Conservation (phyloP, 2,113 vertebrate genomes). For the Verasper variegatus region DNA sequence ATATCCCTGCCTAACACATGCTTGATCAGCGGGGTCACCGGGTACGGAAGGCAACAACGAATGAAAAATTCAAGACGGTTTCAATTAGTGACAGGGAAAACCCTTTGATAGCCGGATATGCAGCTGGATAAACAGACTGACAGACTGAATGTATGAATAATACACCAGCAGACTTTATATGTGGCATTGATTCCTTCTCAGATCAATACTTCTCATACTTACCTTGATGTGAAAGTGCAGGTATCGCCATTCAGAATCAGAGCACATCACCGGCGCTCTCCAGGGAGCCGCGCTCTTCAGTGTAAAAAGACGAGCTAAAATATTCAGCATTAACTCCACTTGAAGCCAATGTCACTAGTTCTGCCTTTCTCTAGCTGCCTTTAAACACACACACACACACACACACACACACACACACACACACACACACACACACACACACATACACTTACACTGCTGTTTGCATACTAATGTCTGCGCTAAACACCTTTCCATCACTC, state of each 20-base stretch:
- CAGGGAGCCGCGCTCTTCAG: conserved; percentile 37
- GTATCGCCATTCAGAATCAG: conserved; percentile 66
- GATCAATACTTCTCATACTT: conserved; percentile 72
- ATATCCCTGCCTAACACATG: conserved; percentile 30
- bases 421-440: conserved; percentile 7
- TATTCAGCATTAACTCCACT: conserved; percentile 69
- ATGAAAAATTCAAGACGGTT: conserved; percentile 67
- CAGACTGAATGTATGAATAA: conserved; percentile 75
- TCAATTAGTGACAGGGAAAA: conserved; percentile 58
- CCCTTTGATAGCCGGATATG: conserved; percentile 60
- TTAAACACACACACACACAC: conserved; percentile 5
- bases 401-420: conserved; percentile 1
- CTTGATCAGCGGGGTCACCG: conserved; percentile 55
- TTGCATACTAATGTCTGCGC: conserved; percentile 57
- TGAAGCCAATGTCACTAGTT: conserved; percentile 65
- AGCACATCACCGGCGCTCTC: conserved; percentile 64
- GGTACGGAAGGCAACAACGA: conserved; percentile 32
- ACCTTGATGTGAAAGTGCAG: conserved; percentile 72
- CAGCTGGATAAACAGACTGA: conserved; percentile 61
- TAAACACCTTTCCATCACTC: conserved; percentile 60
- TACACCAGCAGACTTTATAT: conserved; percentile 65
- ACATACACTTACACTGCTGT: conserved; percentile 18
- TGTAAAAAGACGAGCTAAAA: conserved; percentile 56
- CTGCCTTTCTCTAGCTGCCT: neutral
- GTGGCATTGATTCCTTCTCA: conserved; percentile 69